Percentiles rank a stretch among this genome's conserved stretches.
phyloP scores from a whole-genome alignment of 2,797 vertebrate genomes.

The Phoeniculus purpureus region DNA sequence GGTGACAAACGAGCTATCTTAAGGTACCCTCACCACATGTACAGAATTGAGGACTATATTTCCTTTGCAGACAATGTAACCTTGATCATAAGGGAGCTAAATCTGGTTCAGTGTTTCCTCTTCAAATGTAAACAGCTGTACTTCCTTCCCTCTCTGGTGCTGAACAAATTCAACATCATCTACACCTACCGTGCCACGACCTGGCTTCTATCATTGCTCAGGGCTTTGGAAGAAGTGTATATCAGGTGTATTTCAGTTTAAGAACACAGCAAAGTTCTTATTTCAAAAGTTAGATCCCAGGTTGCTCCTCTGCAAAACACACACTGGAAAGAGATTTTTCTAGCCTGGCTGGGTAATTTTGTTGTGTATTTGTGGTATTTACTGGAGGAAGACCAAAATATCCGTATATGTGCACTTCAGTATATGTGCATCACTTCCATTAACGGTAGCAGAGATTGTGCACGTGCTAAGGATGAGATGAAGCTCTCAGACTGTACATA shows the following conservation, averaged over 20 bases:
- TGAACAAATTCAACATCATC: background rate
- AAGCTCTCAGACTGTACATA: background rate
- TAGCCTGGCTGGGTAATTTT: conserved; percentile 14
- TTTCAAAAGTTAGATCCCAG: background rate
- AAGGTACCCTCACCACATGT: background rate
- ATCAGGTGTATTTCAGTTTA: background rate
- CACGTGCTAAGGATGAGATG: background rate
- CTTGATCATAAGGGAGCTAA: background rate
- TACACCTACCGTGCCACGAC: background rate
- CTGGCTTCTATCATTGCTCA: background rate
- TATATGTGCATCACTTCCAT: background rate
- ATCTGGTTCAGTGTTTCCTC: background rate
- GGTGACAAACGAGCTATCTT: background rate
- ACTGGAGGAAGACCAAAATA: background rate
- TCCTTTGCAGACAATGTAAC: background rate
- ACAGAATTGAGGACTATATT: background rate
- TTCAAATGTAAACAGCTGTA: background rate
- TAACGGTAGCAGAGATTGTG: background rate
- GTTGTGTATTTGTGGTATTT: background rate
- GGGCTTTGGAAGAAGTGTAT: background rate
- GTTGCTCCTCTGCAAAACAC: background rate
- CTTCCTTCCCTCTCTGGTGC: background rate
- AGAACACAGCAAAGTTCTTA: background rate
- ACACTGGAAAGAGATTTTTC: background rate
- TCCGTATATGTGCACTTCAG: background rate